phyloP scores from a whole-genome alignment of 2,113 vertebrate genomes.

The Mastomys natalensis region DNA sequence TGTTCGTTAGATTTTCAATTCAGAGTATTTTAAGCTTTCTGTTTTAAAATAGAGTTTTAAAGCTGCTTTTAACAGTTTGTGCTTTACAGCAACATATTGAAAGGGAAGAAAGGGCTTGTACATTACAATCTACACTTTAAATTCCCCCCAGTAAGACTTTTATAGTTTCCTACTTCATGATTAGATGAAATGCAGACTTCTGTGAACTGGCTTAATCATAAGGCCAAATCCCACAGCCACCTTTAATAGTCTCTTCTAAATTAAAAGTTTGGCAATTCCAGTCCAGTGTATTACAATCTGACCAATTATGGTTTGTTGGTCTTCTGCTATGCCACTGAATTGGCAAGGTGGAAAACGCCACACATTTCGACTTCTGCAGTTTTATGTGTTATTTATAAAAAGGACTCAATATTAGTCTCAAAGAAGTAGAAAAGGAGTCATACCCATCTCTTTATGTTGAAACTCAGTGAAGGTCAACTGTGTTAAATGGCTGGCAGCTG shows the following conservation, averaged over 20 bases:
- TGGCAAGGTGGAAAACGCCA: slow-evolving; percentile 65
- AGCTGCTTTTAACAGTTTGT: slow-evolving; percentile 30
- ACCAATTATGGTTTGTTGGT: slow-evolving; percentile 65
- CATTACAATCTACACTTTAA: slow-evolving; percentile 60
- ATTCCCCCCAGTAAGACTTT: slow-evolving; percentile 4
- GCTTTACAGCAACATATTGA: slow-evolving; percentile 71
- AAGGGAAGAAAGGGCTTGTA: slow-evolving; percentile 45
- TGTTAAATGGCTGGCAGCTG: not conserved
- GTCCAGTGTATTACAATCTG: slow-evolving; percentile 33
- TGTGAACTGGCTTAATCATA: slow-evolving; percentile 57
- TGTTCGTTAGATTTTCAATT: slow-evolving; percentile 39
- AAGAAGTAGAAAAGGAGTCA: not conserved
- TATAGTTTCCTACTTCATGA: slow-evolving; percentile 68
- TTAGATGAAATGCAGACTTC: slow-evolving; percentile 69
- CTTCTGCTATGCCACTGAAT: slow-evolving; percentile 28
- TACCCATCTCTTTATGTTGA: slow-evolving; percentile 24
- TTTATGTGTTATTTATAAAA: slow-evolving; percentile 29
- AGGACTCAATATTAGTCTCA: slow-evolving; percentile 40
- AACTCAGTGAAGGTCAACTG: slow-evolving; percentile 36
- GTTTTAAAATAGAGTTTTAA: slow-evolving; percentile 56
- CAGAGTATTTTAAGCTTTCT: slow-evolving; percentile 58
- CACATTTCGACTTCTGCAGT: slow-evolving; percentile 66
- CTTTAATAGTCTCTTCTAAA: slow-evolving; percentile 73
- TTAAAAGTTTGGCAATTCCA: slow-evolving; percentile 48
- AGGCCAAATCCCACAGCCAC: slow-evolving; percentile 61